Evolutionary conservation across 2,797 vertebrate genomes (phyloP).

Genomic region (Fratercula arctica): DNA sequence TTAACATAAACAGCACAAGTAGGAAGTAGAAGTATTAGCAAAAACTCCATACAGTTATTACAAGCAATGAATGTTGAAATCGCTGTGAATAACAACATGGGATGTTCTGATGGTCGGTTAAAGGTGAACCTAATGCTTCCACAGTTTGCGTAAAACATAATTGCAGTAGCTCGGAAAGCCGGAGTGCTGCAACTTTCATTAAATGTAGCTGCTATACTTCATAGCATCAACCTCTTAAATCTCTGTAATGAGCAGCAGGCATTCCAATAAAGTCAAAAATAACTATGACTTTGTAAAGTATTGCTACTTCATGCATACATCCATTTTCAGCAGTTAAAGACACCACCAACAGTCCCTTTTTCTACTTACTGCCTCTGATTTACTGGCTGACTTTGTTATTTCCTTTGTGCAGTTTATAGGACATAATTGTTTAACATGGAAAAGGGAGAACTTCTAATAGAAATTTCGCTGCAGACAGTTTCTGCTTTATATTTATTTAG

Average conservation of each 20-base stretch:
- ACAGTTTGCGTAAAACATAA: not conserved
- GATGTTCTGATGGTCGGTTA: not conserved
- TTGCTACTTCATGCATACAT: not conserved
- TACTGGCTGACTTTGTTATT: constrained; percentile 49
- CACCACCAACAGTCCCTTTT: constrained; percentile 20
- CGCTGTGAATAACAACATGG: not conserved
- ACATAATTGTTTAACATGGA: constrained; percentile 34
- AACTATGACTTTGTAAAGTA: constrained; percentile 12
- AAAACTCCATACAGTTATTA: not conserved
- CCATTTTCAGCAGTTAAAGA: constrained; percentile 23
- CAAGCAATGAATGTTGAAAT: not conserved
- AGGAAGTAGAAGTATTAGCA: not conserved
- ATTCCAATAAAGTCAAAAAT: constrained; percentile 40
- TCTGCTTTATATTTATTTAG: constrained; percentile 39
- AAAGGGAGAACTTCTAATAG: constrained; percentile 19
- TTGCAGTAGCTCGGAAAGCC: not conserved
- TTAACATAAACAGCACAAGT: not conserved
- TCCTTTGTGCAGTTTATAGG: constrained; percentile 24
- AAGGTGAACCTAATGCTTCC: not conserved
- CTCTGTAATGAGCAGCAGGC: constrained; percentile 32
- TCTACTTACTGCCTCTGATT: constrained; percentile 34
- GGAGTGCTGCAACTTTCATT: not conserved
- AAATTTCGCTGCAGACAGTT: constrained; percentile 25
- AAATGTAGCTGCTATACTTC: not conserved
- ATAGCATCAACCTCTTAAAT: constrained; percentile 38